Percentiles rank a stretch among this genome's conserved stretches.
These are phyloP conservation scores for Noctua comes DNA, from an alignment of 2,888 invertebrate genomes.

Conservation along the genomic window DNA sequence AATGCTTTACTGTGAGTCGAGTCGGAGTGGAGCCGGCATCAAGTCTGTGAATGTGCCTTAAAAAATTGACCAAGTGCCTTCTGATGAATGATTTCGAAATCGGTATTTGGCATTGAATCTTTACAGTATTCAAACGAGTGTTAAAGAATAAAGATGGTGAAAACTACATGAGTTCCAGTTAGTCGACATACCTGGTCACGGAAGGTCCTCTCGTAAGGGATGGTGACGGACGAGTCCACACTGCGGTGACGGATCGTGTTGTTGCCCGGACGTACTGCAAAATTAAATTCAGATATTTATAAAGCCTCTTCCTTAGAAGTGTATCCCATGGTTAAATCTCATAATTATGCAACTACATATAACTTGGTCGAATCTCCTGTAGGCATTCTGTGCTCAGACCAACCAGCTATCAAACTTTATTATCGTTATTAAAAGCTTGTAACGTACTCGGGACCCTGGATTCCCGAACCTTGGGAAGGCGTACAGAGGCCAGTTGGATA, in stretches of 20 bases:
- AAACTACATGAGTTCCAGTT: not conserved
- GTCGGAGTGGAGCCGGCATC: too few species aligned
- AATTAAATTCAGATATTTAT: not conserved
- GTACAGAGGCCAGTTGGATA: not conserved
- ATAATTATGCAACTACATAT: not conserved
- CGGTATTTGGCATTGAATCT: not conserved
- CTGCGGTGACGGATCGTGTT: constrained; percentile 93
- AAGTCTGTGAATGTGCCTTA: too few species aligned
- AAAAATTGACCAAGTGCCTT: not conserved
- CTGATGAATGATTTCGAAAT: not conserved
- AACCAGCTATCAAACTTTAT: not conserved
- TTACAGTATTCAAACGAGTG: not conserved
- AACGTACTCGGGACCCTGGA: not conserved
- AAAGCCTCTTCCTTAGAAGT: not conserved
- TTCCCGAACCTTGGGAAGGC: not conserved
- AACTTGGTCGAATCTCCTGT: not conserved
- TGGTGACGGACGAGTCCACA: constrained; percentile 94
- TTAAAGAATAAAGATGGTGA: not conserved
- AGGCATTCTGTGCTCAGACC: not conserved
- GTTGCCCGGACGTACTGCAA: constrained; percentile 92
- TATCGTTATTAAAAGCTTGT: not conserved
- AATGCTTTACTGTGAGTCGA: too few species aligned
- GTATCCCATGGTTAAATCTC: not conserved
- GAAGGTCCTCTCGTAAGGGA: constrained; percentile 95
- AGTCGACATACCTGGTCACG: constrained; percentile 88